Conservation (phyloP, 2,113 vertebrate genomes). For the Parus major region DNA sequence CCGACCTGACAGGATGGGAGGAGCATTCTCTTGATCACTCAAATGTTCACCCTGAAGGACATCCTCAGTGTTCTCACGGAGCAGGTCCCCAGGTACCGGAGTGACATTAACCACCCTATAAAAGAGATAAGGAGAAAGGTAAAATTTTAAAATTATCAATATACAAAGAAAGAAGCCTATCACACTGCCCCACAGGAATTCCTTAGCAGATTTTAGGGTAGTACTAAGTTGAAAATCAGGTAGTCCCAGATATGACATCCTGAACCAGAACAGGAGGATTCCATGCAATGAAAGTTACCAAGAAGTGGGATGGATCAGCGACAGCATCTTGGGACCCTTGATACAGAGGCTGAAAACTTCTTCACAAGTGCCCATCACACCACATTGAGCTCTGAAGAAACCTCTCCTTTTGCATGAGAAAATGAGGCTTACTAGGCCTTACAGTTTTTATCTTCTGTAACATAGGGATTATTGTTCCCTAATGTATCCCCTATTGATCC, state of each 20-base stretch:
- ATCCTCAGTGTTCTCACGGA: constrained; percentile 96
- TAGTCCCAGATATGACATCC: not conserved
- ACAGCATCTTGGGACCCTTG: not conserved
- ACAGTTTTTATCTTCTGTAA: not conserved
- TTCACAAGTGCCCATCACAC: not conserved
- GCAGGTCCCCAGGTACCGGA: constrained; percentile 87
- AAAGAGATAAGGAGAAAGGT: not conserved
- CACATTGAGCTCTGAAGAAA: not conserved
- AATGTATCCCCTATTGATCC: too few species aligned
- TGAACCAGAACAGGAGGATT: not conserved
- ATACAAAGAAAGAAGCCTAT: not conserved
- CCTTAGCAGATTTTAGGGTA: not conserved
- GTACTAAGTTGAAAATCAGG: not conserved
- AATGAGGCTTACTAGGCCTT: not conserved
- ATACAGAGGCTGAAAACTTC: not conserved
- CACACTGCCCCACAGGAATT: not conserved
- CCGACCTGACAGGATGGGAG: constrained; percentile 81
- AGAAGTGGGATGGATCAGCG: not conserved
- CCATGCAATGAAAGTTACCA: not conserved
- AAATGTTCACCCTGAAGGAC: constrained; percentile 96
- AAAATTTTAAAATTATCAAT: not conserved
- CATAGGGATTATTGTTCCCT: not conserved
- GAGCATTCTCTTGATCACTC: constrained; percentile 97
- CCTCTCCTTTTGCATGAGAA: not conserved
- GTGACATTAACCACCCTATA: constrained; percentile 89